phyloP scores from a whole-genome alignment of 2,888 invertebrate genomes.

The Nudaria mundana region DNA sequence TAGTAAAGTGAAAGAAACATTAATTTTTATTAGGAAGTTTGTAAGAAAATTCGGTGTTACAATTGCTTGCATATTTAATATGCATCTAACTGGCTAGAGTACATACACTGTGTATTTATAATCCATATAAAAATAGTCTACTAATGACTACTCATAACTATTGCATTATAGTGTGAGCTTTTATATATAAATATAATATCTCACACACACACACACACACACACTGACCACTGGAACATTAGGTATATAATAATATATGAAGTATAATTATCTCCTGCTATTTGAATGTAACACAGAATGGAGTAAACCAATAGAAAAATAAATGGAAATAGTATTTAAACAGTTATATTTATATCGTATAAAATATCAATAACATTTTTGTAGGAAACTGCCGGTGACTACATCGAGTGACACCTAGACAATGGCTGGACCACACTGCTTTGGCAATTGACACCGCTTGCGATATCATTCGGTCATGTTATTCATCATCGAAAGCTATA shows the following conservation, averaged over 20 bases:
- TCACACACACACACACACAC: too few relatives aligned
- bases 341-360: conserved; percentile 17
- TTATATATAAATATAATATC: conserved; percentile 26
- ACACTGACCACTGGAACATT: conserved; percentile 35
- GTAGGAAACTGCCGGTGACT: conserved; percentile 1
- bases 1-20: background rate
- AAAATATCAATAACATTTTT: conserved; percentile 21
- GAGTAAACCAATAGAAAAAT: conserved; percentile 66
- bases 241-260: conserved; percentile 10
- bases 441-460: background rate
- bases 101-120: conserved; percentile 35
- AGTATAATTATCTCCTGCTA: conserved; percentile 19
- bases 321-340: conserved; percentile 38
- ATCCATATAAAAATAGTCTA: conserved; percentile 54
- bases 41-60: conserved; percentile 14
- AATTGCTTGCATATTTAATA: conserved; percentile 21
- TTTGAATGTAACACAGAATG: conserved; percentile 33
- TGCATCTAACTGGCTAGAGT: conserved; percentile 23
- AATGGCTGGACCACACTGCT: conserved; percentile 15
- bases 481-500: too few relatives aligned
- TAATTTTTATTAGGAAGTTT: too few relatives aligned
- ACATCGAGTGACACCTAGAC: background rate
- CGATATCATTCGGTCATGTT: too few relatives aligned
- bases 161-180: conserved; percentile 27
- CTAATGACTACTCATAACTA: conserved; percentile 34